Base-by-base conservation (phyloP, 2,797 vertebrate genomes). In the Peromyscus nudipes region DNA sequence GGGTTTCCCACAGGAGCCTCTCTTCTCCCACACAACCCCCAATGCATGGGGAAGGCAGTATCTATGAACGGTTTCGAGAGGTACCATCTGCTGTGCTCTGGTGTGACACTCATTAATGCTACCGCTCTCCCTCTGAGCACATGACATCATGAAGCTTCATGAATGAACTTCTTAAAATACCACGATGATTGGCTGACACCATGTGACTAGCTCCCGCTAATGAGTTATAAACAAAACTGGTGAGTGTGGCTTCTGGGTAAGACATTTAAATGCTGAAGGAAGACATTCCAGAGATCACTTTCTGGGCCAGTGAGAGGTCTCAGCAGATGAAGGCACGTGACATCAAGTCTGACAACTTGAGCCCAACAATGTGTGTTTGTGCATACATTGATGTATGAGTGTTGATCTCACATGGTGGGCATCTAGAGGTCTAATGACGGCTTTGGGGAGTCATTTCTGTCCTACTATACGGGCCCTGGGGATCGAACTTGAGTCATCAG, bases 251-350 rank as follows among this genome's bases (percentile, higher is more conserved):
- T 71, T 60, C 37, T n/a, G 21, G 57, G 9, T 75, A 29, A 75
- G 82, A 81, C n/a, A 69, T 43, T 75, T 86, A 93, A 92, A 92
- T 79, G 52, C 23, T 79, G 43, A 11, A 89, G 64, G 21, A 73
- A 92, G 23, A 94, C 11, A 76, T 73, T 82, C 27, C 55, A 21
- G 2, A 34, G 75, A 27, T 65, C 34, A 11, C 65, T 87, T 37
- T 87, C 65, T 17, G 23, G 46, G 65, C 46, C 14, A 29, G 46
- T 27, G n/a, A 73, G 49, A 40, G 55, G 49, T 55, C 67, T 71
- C 67, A 71, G 65, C 25, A 34, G 23, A 29, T 29, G 2, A 67
- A n/a, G 31, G 84, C 21, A n/a, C 9, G 12, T 27, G 31, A n/a
- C 12, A 25, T 46, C 34, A 86, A 27, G 65, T 12, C 84, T 27